Conservation (phyloP, 2,797 vertebrate species). For the Parauchenoglanis punctatus region DNA sequence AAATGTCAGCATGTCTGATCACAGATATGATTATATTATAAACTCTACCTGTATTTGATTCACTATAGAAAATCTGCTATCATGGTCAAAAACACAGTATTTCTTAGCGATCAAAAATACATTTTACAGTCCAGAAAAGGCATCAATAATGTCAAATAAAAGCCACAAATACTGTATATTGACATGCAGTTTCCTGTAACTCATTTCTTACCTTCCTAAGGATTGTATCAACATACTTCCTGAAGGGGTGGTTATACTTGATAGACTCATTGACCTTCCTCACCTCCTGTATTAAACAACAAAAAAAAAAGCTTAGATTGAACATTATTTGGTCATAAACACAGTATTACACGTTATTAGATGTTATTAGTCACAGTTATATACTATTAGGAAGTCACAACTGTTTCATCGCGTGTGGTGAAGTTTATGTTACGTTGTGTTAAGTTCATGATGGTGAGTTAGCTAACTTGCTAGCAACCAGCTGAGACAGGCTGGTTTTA, state of each 20-base stretch:
- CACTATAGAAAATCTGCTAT: background rate
- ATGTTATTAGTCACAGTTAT: background rate
- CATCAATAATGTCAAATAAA: background rate
- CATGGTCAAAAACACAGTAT: too few species aligned
- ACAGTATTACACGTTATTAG: background rate
- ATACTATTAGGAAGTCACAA: background rate
- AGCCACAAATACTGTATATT: background rate
- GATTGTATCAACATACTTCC: constrained; percentile 93
- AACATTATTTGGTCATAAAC: background rate
- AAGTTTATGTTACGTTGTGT: too few species aligned
- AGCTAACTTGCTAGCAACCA: too few species aligned
- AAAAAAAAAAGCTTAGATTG: background rate
- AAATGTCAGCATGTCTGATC: background rate
- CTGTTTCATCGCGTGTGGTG: background rate
- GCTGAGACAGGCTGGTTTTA: background rate
- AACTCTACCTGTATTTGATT: background rate
- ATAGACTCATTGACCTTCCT: constrained; percentile 93
- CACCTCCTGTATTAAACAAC: constrained; percentile 81
- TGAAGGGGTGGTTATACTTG: constrained; percentile 94
- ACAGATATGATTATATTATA: background rate
- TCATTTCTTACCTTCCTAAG: constrained; percentile 85
- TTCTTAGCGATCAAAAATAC: background rate
- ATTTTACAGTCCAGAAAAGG: background rate
- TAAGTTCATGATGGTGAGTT: too few species aligned
- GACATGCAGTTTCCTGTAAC: background rate